phyloP scores from a whole-genome alignment of 1,140 invertebrate genomes.

The Armadillidium nasatum region DNA sequence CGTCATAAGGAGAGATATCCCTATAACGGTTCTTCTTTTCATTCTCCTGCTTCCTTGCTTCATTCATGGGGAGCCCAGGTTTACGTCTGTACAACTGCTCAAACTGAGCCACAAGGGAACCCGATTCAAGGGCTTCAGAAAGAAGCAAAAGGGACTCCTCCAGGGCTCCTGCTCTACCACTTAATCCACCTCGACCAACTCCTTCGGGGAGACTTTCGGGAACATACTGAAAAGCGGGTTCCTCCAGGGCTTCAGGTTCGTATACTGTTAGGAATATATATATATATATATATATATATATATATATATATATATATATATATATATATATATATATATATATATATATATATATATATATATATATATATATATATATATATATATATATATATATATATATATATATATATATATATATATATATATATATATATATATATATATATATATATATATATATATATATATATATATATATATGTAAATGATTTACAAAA shows the following conservation, averaged over 20 bases:
- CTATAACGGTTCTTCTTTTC: slow-evolving; percentile 90
- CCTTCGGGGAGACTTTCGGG: slow-evolving; percentile 58
- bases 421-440: too few species aligned
- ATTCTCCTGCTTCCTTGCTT: slow-evolving; percentile 74
- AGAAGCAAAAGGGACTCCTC: slow-evolving; percentile 84
- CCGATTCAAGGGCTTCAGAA: slow-evolving; percentile 84
- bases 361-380: too few species aligned
- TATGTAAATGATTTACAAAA: too few species aligned
- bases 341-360: too few species aligned
- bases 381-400: too few species aligned
- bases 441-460: too few species aligned
- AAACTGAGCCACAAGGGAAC: slow-evolving; percentile 81
- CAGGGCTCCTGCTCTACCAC: slow-evolving; percentile 54
- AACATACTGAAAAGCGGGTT: slow-evolving; percentile 79
- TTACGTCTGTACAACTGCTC: slow-evolving; percentile 87
- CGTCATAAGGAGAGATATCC: slow-evolving; percentile 95
- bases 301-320: too few species aligned
- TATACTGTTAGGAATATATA: slow-evolving; percentile 52
- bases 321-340: too few species aligned
- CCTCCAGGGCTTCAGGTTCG: slow-evolving; percentile 59
- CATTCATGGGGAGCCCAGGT: slow-evolving; percentile 73
- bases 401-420: too few species aligned
- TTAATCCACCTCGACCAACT: slow-evolving; percentile 45
- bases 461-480: too few species aligned
- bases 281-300: background rate